A percentile compares a stretch with the other conserved stretches of the same genome.
Conservation (phyloP, 1,140 invertebrate genomes). For the Eriosoma lanigerum region DNA sequence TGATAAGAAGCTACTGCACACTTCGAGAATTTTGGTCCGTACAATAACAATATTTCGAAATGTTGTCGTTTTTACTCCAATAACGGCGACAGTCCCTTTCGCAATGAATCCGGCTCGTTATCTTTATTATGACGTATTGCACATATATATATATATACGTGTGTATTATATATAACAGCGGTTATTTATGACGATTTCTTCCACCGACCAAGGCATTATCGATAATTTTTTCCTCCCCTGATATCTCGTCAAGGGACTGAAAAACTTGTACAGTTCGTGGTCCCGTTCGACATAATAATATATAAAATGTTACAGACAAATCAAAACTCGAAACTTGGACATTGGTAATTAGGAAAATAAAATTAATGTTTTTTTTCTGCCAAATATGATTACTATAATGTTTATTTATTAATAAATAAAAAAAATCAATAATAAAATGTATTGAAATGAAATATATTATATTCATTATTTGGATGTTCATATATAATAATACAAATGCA, state of each 20-base stretch:
- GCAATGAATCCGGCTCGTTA: constrained; percentile 1
- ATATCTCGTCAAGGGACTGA: constrained; percentile 17
- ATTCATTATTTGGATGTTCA: too few relatives aligned
- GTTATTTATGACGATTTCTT: constrained; percentile 14
- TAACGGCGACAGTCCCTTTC: constrained; percentile 10
- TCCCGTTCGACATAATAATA: background rate
- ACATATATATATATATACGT: background rate
- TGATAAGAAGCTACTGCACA: background rate
- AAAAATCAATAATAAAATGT: too few relatives aligned
- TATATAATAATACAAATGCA: too few relatives aligned
- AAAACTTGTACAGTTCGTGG: too few relatives aligned
- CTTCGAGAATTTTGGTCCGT: background rate
- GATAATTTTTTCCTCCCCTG: constrained; percentile 24
- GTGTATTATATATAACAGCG: background rate
- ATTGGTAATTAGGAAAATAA: too few relatives aligned
- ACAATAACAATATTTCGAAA: background rate
- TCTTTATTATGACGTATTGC: constrained; percentile 31
- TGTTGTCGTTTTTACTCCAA: constrained; percentile 14
- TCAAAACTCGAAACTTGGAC: too few relatives aligned
- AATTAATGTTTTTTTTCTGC: too few relatives aligned
- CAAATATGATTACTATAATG: too few relatives aligned
- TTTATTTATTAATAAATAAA: too few relatives aligned
- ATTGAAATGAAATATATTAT: too few relatives aligned
- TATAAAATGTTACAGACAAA: too few relatives aligned
- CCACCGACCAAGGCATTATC: background rate